Conservation (phyloP, 37 sponge, comb jelly and placozoan species). For the Beroe ovata region DNA sequence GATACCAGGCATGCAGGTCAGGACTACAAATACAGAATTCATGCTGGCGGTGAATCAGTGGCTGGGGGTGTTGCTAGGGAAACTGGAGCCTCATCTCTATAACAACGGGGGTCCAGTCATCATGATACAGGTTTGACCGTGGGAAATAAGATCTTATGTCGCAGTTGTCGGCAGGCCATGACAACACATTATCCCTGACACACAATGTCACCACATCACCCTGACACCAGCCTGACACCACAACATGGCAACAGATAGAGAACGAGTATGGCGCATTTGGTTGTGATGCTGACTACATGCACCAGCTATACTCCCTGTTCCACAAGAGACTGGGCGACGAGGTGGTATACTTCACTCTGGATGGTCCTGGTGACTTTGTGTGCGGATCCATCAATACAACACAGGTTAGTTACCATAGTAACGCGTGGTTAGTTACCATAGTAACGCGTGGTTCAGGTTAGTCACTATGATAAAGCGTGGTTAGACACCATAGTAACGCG, state of each 20-base stretch:
- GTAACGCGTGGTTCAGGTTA: too few species aligned
- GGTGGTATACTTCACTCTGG: slow-evolving; percentile 84
- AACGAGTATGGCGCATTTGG: slow-evolving; percentile 97
- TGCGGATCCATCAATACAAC: slow-evolving; percentile 73
- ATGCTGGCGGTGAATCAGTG: slow-evolving; percentile 78
- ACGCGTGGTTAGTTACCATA: too few species aligned
- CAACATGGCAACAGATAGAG: slow-evolving; percentile 72
- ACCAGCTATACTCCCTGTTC: slow-evolving; percentile 72
- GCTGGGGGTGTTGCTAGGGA: slow-evolving; percentile 76
- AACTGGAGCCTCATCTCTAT: slow-evolving; percentile 77
- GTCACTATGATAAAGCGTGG: too few species aligned
- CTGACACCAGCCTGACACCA: too few species aligned
- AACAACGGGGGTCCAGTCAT: slow-evolving; percentile 92
- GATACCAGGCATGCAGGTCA: slow-evolving; percentile 19
- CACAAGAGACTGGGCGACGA: slow-evolving; percentile 69
- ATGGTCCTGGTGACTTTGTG: slow-evolving; percentile 74
- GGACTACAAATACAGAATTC: slow-evolving; percentile 64
- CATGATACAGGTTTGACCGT: slow-evolving; percentile 74
- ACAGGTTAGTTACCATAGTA: too few species aligned
- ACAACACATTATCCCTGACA: background rate
- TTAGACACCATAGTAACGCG: too few species aligned
- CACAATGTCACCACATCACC: background rate
- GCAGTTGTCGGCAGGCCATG: too few species aligned
- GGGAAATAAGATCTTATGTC: background rate
- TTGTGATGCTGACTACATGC: slow-evolving; percentile 80